These are phyloP conservation scores for Malacoctenus gilli DNA, from an alignment of 2,797 vertebrate genomes.

Conservation along the genomic window DNA sequence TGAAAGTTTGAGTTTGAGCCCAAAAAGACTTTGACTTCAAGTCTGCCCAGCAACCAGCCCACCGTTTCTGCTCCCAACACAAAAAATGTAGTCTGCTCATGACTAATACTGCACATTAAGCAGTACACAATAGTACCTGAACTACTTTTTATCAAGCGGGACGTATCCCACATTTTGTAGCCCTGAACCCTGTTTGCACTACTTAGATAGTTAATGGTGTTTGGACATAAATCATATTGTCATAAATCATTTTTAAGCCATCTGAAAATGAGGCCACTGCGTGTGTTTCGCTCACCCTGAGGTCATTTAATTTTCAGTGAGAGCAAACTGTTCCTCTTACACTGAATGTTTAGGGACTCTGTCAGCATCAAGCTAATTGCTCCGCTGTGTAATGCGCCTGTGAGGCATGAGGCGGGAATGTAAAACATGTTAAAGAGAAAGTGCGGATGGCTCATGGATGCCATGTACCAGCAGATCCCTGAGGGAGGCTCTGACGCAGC, in stretches of 20 bases:
- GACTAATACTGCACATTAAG: not conserved
- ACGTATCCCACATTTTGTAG: constrained; percentile 10
- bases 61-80: too few relatives aligned
- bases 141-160: constrained; percentile 1
- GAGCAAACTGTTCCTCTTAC: constrained; percentile 39
- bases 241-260: constrained; percentile 47
- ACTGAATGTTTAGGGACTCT: constrained; percentile 59
- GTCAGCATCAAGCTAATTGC: constrained; percentile 55
- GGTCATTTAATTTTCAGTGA: constrained; percentile 38
- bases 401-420: constrained; percentile 59
- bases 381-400: constrained; percentile 18
- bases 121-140: not conserved
- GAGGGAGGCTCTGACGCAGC: constrained; percentile 51
- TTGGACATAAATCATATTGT: constrained; percentile 40
- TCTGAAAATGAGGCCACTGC: constrained; percentile 44
- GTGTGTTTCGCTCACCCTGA: constrained; percentile 30
- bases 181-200: constrained; percentile 1
- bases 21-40: constrained; percentile 8
- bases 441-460: constrained; percentile 42
- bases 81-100: too few relatives aligned
- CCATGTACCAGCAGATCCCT: constrained; percentile 55
- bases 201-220: constrained; percentile 30
- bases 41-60: not conserved
- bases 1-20: not conserved
- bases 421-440: constrained; percentile 63